Conservation (phyloP, 1,140 invertebrate species). For the Sarcophaga bullata region DNA sequence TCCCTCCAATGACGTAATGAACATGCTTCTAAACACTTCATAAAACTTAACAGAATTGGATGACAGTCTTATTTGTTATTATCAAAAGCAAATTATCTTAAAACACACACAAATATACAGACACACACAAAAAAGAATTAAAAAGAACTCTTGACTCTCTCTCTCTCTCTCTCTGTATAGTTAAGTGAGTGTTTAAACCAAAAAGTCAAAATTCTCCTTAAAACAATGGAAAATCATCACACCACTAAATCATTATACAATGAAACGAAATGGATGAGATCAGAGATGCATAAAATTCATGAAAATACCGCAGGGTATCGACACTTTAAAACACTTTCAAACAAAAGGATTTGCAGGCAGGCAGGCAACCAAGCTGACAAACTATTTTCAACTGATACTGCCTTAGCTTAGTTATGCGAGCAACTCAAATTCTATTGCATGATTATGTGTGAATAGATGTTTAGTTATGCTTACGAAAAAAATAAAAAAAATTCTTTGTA, state of each 20-base stretch:
- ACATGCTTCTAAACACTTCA: background rate
- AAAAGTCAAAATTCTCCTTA: background rate
- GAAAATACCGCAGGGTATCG: slow-evolving; percentile 35
- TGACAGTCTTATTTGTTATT: no score
- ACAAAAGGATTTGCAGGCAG: slow-evolving; percentile 18
- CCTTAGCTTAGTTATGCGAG: background rate
- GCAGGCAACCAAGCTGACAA: background rate
- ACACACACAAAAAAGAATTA: background rate
- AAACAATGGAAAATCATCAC: background rate
- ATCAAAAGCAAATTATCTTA: background rate
- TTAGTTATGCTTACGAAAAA: no score
- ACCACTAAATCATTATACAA: slow-evolving; percentile 7
- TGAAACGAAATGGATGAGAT: background rate
- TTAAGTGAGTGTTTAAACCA: no score
- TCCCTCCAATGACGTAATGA: no score
- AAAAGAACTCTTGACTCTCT: background rate
- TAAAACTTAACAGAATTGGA: background rate
- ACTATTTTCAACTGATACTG: background rate
- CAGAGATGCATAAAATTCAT: background rate
- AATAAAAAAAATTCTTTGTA: no score
- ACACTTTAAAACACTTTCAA: slow-evolving; percentile 34
- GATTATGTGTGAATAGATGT: no score
- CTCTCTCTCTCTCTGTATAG: no score
- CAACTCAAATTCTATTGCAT: background rate
- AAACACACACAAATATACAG: background rate